Base-by-base conservation (phyloP, 1,140 invertebrate species). In the Drosophila lowei region DNA sequence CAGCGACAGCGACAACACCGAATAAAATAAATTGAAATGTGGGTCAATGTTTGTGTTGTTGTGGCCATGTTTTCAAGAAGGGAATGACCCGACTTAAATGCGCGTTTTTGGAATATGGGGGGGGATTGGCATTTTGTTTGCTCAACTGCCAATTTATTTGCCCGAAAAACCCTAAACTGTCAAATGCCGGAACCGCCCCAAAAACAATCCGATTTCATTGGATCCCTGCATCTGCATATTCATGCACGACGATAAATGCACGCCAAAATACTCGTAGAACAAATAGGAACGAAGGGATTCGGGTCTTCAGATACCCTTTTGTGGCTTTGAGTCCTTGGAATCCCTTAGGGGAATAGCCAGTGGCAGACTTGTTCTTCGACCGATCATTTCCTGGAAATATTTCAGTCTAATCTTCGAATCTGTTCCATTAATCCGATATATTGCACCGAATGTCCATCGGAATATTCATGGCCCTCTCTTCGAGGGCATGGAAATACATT, bases 31-130 rank as follows among this genome's bases (percentile, higher is more conserved):
- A 68, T 68, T 68, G 66, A 68, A 81, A 64, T 81, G 78, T 81
- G 73, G 73, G 48, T 68, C 74, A 83, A 81, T 81, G 79, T 81
- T 74, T 74, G 63, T 57, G 74, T 83, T 74, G 73, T 70, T 44
- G 52, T 78, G 70, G 52, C 54, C 46, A 48, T 71, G 25, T 54
- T 63, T 66, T 62, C 68, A 47, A 53, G 25, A 50, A 70, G 44
- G 23, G 23, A 47, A 47, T 30, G 48, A 58, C 73, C 21, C 30
- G 67, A 28, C 50, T 23, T 53, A 75, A 68, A 47, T 70, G 43
- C 25, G 47, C 49, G 62, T 54, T 60, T 30, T 64, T 73, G 50
- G 8, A 9, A n/a, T n/a, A n/a, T n/a, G n/a, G n/a, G n/a, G n/a
- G n/a, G n/a, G 73, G 68, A 77, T 62, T 77, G 59, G 47, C 50